Percentiles rank a stretch among this genome's conserved stretches.
Conservation (phyloP, 2,888 invertebrate species). For the Macrosoma leucophasiata region DNA sequence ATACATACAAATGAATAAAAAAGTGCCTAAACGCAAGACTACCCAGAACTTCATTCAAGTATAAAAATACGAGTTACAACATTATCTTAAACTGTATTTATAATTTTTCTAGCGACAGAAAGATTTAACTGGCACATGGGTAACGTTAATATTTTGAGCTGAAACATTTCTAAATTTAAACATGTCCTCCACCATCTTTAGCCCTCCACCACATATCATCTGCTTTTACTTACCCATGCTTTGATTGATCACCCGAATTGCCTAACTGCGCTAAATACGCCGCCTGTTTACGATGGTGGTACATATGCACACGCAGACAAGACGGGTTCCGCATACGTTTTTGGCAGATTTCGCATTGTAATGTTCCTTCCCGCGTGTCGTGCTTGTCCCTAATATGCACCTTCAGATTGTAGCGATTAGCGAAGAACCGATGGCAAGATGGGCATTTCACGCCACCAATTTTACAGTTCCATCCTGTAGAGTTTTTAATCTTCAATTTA, state of each 20-base stretch:
- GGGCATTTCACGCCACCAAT: conserved; percentile 77
- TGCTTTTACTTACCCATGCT: conserved; percentile 45
- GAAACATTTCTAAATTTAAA: too few species aligned
- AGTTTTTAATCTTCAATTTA: not conserved
- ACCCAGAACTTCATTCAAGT: too few species aligned
- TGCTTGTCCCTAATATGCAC: conserved; percentile 84
- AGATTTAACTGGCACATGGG: too few species aligned
- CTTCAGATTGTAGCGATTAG: conserved; percentile 81
- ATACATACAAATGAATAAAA: too few species aligned
- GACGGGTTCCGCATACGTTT: conserved; percentile 80
- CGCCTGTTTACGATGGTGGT: conserved; percentile 78
- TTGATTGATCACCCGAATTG: conserved; percentile 48
- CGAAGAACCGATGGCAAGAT: conserved; percentile 78
- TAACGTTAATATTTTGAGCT: too few species aligned
- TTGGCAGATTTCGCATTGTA: conserved; percentile 82
- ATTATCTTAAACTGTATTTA: too few species aligned
- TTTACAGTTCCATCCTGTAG: conserved; percentile 63
- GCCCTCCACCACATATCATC: too few species aligned
- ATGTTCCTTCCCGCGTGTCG: conserved; percentile 78
- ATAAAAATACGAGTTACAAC: too few species aligned
- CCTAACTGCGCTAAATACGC: conserved; percentile 60
- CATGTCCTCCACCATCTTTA: too few species aligned
- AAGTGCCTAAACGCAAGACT: too few species aligned
- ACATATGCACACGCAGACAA: conserved; percentile 79
- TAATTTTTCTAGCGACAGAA: too few species aligned